Evolutionary conservation across 2,113 vertebrate species (phyloP).

Genomic region (Scytalopus superciliaris): DNA sequence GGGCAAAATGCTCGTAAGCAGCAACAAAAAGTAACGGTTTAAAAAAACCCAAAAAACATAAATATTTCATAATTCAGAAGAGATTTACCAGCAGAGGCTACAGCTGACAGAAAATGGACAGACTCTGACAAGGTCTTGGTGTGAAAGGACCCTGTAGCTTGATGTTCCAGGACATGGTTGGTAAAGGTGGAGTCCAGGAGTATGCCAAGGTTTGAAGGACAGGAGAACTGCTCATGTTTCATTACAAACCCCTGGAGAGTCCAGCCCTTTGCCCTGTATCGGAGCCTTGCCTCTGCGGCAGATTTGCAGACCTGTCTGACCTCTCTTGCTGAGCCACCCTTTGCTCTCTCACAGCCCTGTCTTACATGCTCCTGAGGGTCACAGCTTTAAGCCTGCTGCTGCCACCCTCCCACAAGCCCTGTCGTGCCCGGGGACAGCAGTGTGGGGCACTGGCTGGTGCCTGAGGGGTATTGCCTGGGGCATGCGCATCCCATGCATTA

Average conservation of each 20-base stretch:
- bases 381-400: background rate
- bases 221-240: background rate
- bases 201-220: background rate
- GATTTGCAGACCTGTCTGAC: background rate
- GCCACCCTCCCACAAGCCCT: background rate
- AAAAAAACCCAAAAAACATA: background rate
- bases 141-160: background rate
- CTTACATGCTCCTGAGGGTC: background rate
- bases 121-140: accelerated
- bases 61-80: background rate
- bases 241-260: background rate
- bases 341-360: background rate
- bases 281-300: background rate
- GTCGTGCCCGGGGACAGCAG: accelerated
- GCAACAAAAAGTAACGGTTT: background rate
- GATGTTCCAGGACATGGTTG: accelerated
- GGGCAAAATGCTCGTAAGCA: background rate
- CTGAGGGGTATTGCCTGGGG: background rate
- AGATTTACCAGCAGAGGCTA: background rate
- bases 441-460: background rate
- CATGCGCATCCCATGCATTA: background rate
- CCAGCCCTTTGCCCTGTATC: accelerated
- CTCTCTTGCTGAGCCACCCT: background rate
- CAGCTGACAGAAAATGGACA: background rate
- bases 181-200: background rate